Evolutionary conservation across 2,888 invertebrate genomes (phyloP).

Genomic region (Digitonthophagus gazella): DNA sequence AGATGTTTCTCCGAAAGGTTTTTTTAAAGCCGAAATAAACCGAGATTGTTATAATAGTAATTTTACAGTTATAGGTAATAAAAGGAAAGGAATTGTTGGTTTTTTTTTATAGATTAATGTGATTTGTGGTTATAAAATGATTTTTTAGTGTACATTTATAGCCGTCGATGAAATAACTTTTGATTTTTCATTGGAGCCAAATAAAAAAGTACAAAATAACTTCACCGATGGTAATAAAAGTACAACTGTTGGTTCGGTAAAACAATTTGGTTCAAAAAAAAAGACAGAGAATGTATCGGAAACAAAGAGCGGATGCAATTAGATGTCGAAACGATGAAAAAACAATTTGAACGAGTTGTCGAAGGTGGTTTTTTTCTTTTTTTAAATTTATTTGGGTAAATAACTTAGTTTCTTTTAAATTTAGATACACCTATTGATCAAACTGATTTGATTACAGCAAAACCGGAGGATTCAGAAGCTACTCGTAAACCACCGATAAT

Average conservation of each 20-base stretch:
- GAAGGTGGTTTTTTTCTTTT: slow-evolving; percentile 43
- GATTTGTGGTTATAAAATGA: neutral
- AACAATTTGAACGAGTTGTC: slow-evolving; percentile 59
- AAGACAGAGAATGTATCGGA: slow-evolving; percentile 59
- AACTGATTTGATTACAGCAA: slow-evolving; percentile 48
- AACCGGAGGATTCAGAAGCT: slow-evolving; percentile 43
- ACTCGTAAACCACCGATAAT: slow-evolving; percentile 57
- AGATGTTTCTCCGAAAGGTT: slow-evolving; percentile 37
- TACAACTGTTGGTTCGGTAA: slow-evolving; percentile 52
- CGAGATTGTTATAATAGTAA: slow-evolving; percentile 37
- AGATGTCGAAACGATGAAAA: slow-evolving; percentile 58
- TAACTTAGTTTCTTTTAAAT: neutral
- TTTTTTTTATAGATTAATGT: neutral
- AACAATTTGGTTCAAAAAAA: slow-evolving; percentile 66
- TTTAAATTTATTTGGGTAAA: neutral
- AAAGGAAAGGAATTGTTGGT: slow-evolving; percentile 40
- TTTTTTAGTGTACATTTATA: slow-evolving; percentile 30
- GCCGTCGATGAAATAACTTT: slow-evolving; percentile 30
- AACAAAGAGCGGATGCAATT: slow-evolving; percentile 59
- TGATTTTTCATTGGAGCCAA: slow-evolving; percentile 4
- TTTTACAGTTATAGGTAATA: slow-evolving; percentile 40
- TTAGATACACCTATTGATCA: slow-evolving; percentile 44
- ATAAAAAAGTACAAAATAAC: slow-evolving; percentile 21
- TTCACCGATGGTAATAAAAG: slow-evolving; percentile 28
- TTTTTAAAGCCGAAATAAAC: slow-evolving; percentile 38